A percentile compares a stretch with the other conserved stretches of the same genome.
Conservation (phyloP, 2,797 vertebrate genomes). For the Enteromius anoplus region DNA sequence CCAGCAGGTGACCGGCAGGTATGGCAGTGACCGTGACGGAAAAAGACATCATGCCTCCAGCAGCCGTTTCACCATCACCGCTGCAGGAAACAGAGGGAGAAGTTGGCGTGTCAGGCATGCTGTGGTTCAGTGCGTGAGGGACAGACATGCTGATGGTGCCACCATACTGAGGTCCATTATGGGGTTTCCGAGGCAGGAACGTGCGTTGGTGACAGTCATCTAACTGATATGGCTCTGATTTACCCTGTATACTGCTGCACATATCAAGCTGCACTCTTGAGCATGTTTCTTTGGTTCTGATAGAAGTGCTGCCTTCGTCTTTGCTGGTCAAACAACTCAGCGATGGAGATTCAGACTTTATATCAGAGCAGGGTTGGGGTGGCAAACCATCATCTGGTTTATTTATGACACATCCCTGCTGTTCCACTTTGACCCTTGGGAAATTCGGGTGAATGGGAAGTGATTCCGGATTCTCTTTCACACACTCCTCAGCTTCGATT, state of each 20-base stretch:
- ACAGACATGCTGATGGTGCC: constrained; percentile 92
- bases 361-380: constrained; percentile 57
- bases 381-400: constrained; percentile 48
- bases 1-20: constrained; percentile 80
- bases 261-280: constrained; percentile 74
- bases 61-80: constrained; percentile 76
- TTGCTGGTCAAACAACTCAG: constrained; percentile 62
- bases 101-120: constrained; percentile 65
- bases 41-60: constrained; percentile 87
- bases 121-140: constrained; percentile 79
- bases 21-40: constrained; percentile 97
- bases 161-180: constrained; percentile 81
- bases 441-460: constrained; percentile 62
- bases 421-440: constrained; percentile 69
- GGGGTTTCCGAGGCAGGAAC: constrained; percentile 73
- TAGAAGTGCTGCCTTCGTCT: constrained; percentile 64
- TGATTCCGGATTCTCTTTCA: constrained; percentile 60
- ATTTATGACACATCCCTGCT: constrained; percentile 67
- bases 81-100: constrained; percentile 65
- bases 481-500: constrained; percentile 68
- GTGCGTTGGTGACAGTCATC: constrained; percentile 73
- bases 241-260: constrained; percentile 73
- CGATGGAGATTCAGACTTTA: constrained; percentile 72
- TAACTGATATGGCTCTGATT: constrained; percentile 74
- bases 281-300: constrained; percentile 81